Conservation (phyloP, 2,797 vertebrate genomes). For the Botia kubotai region DNA sequence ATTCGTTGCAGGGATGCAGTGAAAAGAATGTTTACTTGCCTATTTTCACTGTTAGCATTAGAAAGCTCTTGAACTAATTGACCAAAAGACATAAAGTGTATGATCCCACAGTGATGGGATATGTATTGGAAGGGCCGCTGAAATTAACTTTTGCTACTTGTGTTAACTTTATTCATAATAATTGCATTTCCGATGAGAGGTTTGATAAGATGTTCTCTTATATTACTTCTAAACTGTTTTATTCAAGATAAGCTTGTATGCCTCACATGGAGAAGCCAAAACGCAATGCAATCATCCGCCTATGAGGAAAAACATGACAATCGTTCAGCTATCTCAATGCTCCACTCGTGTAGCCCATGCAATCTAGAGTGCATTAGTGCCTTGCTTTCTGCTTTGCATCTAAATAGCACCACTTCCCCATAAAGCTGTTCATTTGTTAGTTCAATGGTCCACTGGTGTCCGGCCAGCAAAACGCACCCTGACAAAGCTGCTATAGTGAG, state of each 20-base stretch:
- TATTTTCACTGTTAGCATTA: slow-evolving; percentile 44
- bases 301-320: background rate
- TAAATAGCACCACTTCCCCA: slow-evolving; percentile 43
- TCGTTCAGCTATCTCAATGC: background rate
- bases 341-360: slow-evolving; percentile 6
- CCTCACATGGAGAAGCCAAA: background rate
- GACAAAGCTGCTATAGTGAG: slow-evolving; percentile 46
- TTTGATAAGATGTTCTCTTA: background rate
- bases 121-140: slow-evolving; percentile 9
- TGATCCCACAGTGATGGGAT: background rate
- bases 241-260: background rate
- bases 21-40: slow-evolving; percentile 36
- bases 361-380: slow-evolving; percentile 37
- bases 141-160: background rate
- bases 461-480: slow-evolving; percentile 24
- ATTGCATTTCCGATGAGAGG: background rate
- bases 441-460: slow-evolving; percentile 35
- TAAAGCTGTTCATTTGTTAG: slow-evolving; percentile 49
- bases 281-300: background rate
- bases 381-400: slow-evolving; percentile 44
- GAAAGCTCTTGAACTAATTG: slow-evolving; percentile 17
- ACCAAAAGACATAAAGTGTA: slow-evolving; percentile 1
- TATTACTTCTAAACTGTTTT: background rate
- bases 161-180: background rate
- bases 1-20: slow-evolving; percentile 14